These are phyloP conservation scores for Rugalucina vietnamica DNA, from an alignment of 2,888 invertebrate species.

Conservation along the genomic window DNA sequence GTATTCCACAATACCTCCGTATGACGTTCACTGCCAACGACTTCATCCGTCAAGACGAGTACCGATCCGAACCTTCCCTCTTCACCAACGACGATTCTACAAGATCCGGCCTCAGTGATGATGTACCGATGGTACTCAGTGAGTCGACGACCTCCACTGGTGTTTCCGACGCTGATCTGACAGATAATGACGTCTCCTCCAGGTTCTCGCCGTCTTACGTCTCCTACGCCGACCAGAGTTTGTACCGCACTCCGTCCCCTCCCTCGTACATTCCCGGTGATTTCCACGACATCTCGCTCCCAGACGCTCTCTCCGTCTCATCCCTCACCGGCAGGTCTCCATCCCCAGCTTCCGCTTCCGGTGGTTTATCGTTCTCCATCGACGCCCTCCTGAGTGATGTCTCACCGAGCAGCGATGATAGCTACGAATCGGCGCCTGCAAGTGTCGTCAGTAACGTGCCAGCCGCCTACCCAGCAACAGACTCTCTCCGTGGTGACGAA, in stretches of 20 bases:
- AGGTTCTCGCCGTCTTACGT: not conserved
- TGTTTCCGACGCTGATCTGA: no score
- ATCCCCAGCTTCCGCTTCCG: no score
- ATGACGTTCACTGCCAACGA: not conserved
- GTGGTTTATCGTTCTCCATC: not conserved
- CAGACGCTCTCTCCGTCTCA: not conserved
- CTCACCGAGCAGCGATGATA: no score
- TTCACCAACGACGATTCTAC: not conserved
- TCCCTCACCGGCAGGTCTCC: not conserved
- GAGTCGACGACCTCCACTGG: no score
- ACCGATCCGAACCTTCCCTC: not conserved
- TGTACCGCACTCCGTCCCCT: not conserved
- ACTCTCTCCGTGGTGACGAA: no score
- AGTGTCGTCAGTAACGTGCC: not conserved
- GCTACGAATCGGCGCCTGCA: not conserved
- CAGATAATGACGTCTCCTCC: no score
- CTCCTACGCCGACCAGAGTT: not conserved
- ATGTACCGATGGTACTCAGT: no score
- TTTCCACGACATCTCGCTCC: not conserved
- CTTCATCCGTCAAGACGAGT: not conserved
- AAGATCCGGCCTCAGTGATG: not conserved
- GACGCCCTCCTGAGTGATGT: not conserved
- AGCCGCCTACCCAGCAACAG: not conserved
- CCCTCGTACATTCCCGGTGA: not conserved
- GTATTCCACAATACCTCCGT: not conserved